Conservation (phyloP, 2,113 vertebrate species). For the Pollimyrus isidori region DNA sequence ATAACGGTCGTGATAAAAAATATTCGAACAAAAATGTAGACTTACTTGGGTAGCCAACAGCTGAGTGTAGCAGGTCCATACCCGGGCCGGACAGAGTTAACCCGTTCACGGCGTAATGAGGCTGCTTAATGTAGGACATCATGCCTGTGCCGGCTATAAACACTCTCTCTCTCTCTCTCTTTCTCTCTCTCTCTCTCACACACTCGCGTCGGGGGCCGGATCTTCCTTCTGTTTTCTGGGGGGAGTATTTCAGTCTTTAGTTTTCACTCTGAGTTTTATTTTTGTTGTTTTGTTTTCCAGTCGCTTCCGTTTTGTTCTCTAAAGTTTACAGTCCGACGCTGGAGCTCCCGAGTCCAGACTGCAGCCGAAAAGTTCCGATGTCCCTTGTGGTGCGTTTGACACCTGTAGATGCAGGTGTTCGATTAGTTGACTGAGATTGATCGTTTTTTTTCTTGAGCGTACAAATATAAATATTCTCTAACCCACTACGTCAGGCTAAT, state of each 20-base stretch:
- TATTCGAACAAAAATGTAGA: constrained; percentile 23
- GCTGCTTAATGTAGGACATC: constrained; percentile 85
- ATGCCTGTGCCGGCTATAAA: constrained; percentile 68
- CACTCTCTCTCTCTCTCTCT: constrained; percentile 50
- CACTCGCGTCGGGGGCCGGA: neutral
- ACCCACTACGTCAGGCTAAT: neutral
- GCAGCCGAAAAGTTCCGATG: neutral
- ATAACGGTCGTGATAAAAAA: neutral
- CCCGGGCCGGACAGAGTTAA: constrained; percentile 72
- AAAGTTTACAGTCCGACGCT: neutral
- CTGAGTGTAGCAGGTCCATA: constrained; percentile 76
- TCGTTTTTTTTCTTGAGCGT: neutral
- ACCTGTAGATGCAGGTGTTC: constrained; percentile 24
- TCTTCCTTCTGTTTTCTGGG: constrained; percentile 1
- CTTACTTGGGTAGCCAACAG: constrained; percentile 77
- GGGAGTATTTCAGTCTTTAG: constrained; percentile 23
- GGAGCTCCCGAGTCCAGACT: neutral
- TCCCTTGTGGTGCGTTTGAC: constrained; percentile 5
- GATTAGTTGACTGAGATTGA: neutral
- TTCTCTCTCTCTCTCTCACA: neutral
- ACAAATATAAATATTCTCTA: neutral
- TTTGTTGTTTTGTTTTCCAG: neutral
- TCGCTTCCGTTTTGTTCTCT: neutral
- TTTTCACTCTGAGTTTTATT: constrained; percentile 16
- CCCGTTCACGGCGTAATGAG: constrained; percentile 78